These are phyloP conservation scores for Liparis tanakae DNA, from an alignment of 2,797 vertebrate genomes.

Conservation along the genomic window DNA sequence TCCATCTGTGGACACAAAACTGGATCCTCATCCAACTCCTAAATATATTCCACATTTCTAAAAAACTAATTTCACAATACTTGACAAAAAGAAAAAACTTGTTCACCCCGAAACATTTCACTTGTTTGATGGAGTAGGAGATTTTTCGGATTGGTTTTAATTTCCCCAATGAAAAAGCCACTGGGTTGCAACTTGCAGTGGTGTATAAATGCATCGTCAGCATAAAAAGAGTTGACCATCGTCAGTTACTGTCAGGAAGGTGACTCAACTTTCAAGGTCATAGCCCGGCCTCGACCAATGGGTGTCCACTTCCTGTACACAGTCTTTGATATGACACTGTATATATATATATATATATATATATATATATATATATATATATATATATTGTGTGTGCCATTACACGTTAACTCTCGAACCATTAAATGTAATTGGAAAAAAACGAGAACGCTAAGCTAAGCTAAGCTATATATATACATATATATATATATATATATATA, in stretches of 20 bases:
- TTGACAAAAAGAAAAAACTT: background rate
- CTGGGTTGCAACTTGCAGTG: background rate
- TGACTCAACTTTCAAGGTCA: no score
- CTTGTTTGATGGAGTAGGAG: background rate
- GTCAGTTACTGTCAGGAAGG: background rate
- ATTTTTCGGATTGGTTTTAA: background rate
- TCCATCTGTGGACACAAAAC: background rate
- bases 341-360: no score
- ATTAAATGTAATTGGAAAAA: background rate
- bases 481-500: no score
- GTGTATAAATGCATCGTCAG: background rate
- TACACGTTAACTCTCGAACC: background rate
- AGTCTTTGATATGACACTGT: background rate
- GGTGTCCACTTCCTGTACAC: no score
- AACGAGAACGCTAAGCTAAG: slow-evolving; percentile 25
- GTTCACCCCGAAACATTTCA: slow-evolving; percentile 1
- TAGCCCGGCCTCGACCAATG: no score
- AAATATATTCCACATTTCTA: background rate
- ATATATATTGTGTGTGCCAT: background rate
- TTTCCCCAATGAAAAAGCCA: background rate
- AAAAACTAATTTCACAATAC: background rate
- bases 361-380: no score
- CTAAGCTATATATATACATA: no score
- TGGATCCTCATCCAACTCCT: background rate
- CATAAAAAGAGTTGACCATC: background rate